Percentiles rank a stretch among this genome's conserved stretches.
Evolutionary conservation across 2,888 invertebrate genomes (phyloP).

Genomic region (Agrochola litura): DNA sequence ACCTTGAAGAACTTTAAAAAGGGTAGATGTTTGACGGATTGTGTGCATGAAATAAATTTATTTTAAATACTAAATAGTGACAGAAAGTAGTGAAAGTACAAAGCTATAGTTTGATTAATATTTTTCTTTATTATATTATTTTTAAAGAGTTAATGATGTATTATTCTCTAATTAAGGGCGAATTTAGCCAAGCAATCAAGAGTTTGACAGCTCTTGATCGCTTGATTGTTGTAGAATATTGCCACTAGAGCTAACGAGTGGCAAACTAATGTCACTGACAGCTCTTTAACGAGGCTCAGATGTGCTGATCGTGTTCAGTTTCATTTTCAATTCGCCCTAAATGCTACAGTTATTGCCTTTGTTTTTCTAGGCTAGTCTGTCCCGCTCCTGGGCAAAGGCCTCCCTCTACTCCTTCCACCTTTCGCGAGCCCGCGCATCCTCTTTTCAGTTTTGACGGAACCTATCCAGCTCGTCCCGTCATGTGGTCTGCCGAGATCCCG

Average conservation of each 20-base stretch:
- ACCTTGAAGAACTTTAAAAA: conserved; percentile 5
- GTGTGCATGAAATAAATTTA: background rate
- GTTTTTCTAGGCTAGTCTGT: too few species aligned
- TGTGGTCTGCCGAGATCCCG: too few species aligned
- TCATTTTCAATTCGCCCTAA: background rate
- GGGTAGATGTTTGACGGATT: background rate
- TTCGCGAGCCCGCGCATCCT: too few species aligned
- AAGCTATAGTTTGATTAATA: background rate
- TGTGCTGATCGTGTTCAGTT: background rate
- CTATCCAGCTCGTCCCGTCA: too few species aligned
- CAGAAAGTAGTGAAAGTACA: background rate
- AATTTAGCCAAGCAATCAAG: too few species aligned
- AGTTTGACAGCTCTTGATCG: background rate
- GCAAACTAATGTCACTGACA: background rate
- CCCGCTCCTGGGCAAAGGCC: too few species aligned
- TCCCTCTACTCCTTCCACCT: too few species aligned
- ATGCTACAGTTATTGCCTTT: background rate
- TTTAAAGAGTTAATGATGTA: background rate
- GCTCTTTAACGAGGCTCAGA: background rate
- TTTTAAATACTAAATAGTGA: background rate
- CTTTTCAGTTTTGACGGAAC: too few species aligned
- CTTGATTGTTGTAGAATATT: too few species aligned
- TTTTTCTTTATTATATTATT: background rate
- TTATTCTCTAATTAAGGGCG: background rate
- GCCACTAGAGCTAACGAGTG: too few species aligned